phyloP scores from a whole-genome alignment of 2,888 invertebrate species.

The Caenorhabditis uteleia region DNA sequence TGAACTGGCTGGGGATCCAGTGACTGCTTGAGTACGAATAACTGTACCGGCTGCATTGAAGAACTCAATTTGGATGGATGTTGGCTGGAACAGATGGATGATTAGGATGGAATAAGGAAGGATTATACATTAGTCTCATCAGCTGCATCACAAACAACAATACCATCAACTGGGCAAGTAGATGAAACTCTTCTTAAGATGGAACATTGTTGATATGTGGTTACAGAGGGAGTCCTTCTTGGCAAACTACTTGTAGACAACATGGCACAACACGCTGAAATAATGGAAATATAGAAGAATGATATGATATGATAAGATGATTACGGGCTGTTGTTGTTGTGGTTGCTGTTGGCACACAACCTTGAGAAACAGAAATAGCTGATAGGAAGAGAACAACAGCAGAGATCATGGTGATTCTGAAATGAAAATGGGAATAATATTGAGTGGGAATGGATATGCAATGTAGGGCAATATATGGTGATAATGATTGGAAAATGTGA shows the following conservation, averaged over 20 bases:
- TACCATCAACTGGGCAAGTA: conserved; percentile 38
- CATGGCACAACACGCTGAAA: conserved; percentile 40
- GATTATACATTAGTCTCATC: conserved; percentile 38
- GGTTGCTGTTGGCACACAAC: conserved; percentile 26
- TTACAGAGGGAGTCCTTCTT: conserved; percentile 3
- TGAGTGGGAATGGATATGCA: too few relatives aligned
- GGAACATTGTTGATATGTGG: conserved; percentile 34
- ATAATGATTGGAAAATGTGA: too few relatives aligned
- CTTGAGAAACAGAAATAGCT: conserved; percentile 19
- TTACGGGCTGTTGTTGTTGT: conserved; percentile 28
- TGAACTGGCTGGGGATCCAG: conserved; percentile 10
- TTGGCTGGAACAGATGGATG: conserved; percentile 37
- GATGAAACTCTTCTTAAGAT: conserved; percentile 41
- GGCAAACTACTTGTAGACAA: conserved; percentile 13
- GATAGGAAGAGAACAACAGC: conserved; percentile 25
- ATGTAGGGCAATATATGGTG: too few relatives aligned
- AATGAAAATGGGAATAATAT: too few relatives aligned
- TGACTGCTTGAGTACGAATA: conserved; percentile 7
- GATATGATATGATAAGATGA: background rate
- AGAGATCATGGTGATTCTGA: conserved; percentile 14
- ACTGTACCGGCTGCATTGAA: conserved; percentile 16
- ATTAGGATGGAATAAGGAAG: too few relatives aligned
- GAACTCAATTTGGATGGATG: conserved; percentile 16
- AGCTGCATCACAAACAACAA: conserved; percentile 40
- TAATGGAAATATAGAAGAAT: too few relatives aligned